phyloP scores from a whole-genome alignment of 2,113 vertebrate species.

The Brachirus orientalis region DNA sequence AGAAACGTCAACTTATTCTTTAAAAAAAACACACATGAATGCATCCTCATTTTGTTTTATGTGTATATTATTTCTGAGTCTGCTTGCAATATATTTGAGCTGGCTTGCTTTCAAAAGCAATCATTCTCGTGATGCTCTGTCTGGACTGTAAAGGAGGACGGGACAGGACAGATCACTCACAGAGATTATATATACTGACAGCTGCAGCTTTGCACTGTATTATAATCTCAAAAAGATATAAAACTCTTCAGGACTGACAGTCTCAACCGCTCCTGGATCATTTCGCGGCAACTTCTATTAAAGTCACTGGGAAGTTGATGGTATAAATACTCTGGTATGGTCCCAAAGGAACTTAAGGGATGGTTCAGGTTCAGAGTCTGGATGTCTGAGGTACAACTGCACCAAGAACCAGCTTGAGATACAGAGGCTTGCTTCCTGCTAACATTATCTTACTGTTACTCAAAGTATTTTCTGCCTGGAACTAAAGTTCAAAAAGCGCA shows the following conservation, averaged over 20 bases:
- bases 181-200: background rate
- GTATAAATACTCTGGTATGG: background rate
- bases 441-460: too few relatives aligned
- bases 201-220: background rate
- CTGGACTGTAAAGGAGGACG: slow-evolving; percentile 1
- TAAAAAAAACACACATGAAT: too few relatives aligned
- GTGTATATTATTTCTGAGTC: too few relatives aligned
- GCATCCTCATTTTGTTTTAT: too few relatives aligned
- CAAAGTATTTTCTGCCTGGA: too few relatives aligned
- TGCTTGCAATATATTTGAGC: background rate
- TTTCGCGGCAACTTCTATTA: background rate
- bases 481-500: too few relatives aligned
- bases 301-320: background rate
- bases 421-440: too few relatives aligned
- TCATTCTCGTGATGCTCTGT: background rate
- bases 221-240: background rate
- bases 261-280: background rate
- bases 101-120: background rate
- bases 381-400: too few relatives aligned
- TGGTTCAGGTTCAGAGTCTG: background rate
- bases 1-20: background rate
- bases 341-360: background rate
- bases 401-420: too few relatives aligned
- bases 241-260: background rate
- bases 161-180: slow-evolving; percentile 1